These are phyloP conservation scores for Drosophila biarmipes DNA, from an alignment of 1,140 invertebrate species.

Conservation along the genomic window DNA sequence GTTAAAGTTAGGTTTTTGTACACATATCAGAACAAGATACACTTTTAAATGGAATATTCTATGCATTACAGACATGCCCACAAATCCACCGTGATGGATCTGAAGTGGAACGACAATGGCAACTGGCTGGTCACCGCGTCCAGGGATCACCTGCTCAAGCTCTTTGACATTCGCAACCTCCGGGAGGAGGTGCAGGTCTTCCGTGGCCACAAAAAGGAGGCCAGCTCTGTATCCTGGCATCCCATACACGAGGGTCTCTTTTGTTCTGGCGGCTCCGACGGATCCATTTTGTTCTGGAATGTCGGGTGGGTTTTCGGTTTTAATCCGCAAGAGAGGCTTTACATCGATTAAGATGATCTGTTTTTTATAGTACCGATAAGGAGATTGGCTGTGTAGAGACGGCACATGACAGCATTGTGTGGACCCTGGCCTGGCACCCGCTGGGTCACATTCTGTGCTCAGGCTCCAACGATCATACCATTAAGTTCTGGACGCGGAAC, in stretches of 20 bases:
- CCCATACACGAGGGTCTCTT: constrained; percentile 98
- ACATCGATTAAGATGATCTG: not conserved
- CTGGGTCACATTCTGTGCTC: constrained; percentile 99
- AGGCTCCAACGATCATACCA: constrained; percentile 99
- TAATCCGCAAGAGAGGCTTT: not conserved
- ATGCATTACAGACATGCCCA: constrained; percentile 94
- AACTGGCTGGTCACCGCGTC: constrained; percentile 99
- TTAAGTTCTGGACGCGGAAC: constrained; percentile 99
- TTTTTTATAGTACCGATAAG: constrained; percentile 92
- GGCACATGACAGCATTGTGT: constrained; percentile 99
- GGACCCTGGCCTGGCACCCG: constrained; percentile 99
- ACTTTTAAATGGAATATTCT: too few species aligned
- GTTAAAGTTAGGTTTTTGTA: too few species aligned
- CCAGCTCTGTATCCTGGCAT: constrained; percentile 98
- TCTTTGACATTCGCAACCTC: constrained; percentile 99
- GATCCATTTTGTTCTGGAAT: constrained; percentile 99
- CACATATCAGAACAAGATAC: too few species aligned
- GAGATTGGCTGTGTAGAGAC: constrained; percentile 99
- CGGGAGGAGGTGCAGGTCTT: constrained; percentile 97
- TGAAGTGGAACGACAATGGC: constrained; percentile 99
- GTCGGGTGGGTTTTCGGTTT: constrained; percentile 90
- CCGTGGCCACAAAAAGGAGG: constrained; percentile 99
- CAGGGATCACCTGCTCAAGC: constrained; percentile 98
- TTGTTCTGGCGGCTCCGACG: constrained; percentile 98
- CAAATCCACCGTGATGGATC: constrained; percentile 99